A percentile compares a stretch with the other conserved stretches of the same genome.
Evolutionary conservation across 1,140 invertebrate genomes (phyloP).

Genomic region (Meloidogyne chitwoodi): DNA sequence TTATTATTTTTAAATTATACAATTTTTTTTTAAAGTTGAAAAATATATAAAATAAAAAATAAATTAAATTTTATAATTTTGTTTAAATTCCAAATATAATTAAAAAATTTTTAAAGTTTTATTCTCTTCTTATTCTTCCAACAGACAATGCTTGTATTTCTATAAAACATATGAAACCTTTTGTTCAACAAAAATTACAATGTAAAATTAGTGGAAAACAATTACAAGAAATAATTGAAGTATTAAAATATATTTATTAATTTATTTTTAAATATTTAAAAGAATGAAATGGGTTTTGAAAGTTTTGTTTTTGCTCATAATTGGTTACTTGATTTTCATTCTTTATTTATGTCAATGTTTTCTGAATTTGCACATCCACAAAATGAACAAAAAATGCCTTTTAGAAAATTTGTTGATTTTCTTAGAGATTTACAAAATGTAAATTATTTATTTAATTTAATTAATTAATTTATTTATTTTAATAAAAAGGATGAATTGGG

Average conservation of each 20-base stretch:
- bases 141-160: slow-evolving; percentile 41
- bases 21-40: no score
- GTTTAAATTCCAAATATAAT: not conserved
- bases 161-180: slow-evolving; percentile 59
- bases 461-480: not conserved
- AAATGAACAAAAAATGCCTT: not conserved
- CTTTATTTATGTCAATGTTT: slow-evolving; percentile 30
- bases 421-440: slow-evolving; percentile 27
- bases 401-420: slow-evolving; percentile 29
- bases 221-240: slow-evolving; percentile 55
- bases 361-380: slow-evolving; percentile 1
- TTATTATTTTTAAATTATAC: not conserved
- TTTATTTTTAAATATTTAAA: not conserved
- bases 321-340: slow-evolving; percentile 41
- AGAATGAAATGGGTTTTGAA: slow-evolving; percentile 51
- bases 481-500: not conserved
- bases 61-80: not conserved
- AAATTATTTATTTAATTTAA: slow-evolving; percentile 11
- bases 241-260: not conserved
- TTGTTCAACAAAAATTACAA: slow-evolving; percentile 56
- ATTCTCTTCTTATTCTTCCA: slow-evolving; percentile 4
- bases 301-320: slow-evolving; percentile 42
- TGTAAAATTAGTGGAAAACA: slow-evolving; percentile 54
- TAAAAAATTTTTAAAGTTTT: slow-evolving; percentile 1
- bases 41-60: not conserved